Percentiles rank a stretch among this genome's conserved stretches.
phyloP scores from a whole-genome alignment of 2,797 vertebrate species.

The Megalops cyprinoides region DNA sequence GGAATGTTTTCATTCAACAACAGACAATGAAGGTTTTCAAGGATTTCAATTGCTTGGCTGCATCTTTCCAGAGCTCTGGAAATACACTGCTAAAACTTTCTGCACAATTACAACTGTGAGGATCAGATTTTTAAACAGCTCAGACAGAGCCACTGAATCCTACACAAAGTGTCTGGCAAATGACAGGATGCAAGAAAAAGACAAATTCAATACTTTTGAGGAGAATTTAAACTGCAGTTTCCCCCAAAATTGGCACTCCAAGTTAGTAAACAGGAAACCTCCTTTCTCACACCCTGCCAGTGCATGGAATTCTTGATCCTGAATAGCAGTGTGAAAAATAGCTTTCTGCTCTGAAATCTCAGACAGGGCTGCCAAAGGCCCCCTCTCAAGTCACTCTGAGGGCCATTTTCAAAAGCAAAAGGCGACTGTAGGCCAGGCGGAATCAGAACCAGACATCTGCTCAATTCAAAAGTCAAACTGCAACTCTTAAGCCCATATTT shows the following conservation, averaged over 20 bases:
- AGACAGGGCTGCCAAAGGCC: constrained; percentile 16
- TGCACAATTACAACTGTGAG: neutral
- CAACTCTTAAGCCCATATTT: neutral
- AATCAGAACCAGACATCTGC: constrained; percentile 8
- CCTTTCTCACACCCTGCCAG: neutral
- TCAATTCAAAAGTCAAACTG: constrained; percentile 23
- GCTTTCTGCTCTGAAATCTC: constrained; percentile 9
- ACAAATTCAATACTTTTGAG: neutral
- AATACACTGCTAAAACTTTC: neutral
- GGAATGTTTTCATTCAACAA: neutral
- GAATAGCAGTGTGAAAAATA: constrained; percentile 25
- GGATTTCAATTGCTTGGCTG: neutral
- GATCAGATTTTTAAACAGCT: neutral
- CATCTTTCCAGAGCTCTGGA: neutral
- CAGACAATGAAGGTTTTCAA: neutral
- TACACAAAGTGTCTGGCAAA: neutral
- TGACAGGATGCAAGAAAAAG: neutral
- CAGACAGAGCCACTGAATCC: neutral
- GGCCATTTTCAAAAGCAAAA: constrained; percentile 23
- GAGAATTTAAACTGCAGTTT: neutral
- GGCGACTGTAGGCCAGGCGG: neutral
- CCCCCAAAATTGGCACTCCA: neutral
- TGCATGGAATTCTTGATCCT: neutral
- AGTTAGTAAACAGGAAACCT: neutral
- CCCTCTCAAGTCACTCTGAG: constrained; percentile 9